Percentiles rank a stretch among this genome's conserved stretches.
phyloP scores from a whole-genome alignment of 2,888 invertebrate species.

The Eupelmus urozonus region DNA sequence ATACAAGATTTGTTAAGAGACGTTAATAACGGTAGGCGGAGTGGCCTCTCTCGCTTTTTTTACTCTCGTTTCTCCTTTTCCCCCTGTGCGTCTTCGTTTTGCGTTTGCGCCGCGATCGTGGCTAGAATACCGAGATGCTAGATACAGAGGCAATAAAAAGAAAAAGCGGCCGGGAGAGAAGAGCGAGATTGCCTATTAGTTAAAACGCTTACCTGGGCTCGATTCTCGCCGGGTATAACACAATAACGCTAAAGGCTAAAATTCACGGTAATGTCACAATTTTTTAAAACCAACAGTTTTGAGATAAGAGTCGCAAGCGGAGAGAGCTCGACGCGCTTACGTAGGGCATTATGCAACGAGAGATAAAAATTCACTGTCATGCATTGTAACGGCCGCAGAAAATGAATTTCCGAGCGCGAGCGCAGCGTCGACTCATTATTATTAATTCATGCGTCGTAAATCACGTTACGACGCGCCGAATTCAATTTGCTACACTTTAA shows the following conservation, averaged over 20 bases:
- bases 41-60: not conserved
- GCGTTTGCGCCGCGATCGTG: conserved; percentile 13
- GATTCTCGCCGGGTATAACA: too few species aligned
- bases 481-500: not conserved
- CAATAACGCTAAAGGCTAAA: too few species aligned
- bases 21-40: conserved; percentile 43
- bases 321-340: too few species aligned
- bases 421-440: too few species aligned
- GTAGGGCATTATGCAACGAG: too few species aligned
- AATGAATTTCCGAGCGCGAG: too few species aligned
- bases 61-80: not conserved
- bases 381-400: too few species aligned
- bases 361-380: too few species aligned
- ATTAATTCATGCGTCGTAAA: conserved; percentile 12
- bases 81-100: conserved; percentile 8
- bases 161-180: not conserved
- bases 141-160: conserved; percentile 11
- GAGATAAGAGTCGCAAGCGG: too few species aligned
- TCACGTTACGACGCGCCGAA: not conserved
- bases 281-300: too few species aligned
- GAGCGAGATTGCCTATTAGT: conserved; percentile 23
- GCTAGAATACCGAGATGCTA: conserved; percentile 34
- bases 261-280: too few species aligned
- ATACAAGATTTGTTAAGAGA: conserved; percentile 38
- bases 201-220: too few species aligned